Evolutionary conservation across 2,113 vertebrate species (phyloP).

Genomic region (Thinocorus orbignyianus): DNA sequence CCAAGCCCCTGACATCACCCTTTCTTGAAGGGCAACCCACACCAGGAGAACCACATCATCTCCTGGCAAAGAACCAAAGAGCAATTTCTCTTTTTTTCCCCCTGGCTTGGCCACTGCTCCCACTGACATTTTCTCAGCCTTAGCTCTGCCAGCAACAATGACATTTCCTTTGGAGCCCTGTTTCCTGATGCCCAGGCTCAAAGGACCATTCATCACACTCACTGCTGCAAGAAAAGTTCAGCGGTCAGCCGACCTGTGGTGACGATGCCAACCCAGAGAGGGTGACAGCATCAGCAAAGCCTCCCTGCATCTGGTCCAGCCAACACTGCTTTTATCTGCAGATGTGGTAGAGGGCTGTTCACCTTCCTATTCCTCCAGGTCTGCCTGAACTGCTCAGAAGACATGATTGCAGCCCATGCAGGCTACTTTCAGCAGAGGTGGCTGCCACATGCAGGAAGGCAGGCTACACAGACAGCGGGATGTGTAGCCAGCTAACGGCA

Average conservation of each 20-base stretch:
- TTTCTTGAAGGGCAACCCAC: background rate
- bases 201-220: fast-evolving
- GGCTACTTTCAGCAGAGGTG: background rate
- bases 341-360: background rate
- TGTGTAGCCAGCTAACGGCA: background rate
- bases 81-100: background rate
- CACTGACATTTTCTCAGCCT: background rate
- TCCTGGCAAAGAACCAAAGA: background rate
- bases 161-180: background rate
- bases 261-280: background rate
- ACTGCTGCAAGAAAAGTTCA: background rate
- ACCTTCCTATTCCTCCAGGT: background rate
- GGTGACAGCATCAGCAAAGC: background rate
- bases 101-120: background rate
- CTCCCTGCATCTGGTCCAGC: background rate
- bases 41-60: background rate
- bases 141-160: background rate
- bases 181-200: background rate
- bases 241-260: background rate
- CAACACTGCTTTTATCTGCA: background rate
- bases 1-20: background rate
- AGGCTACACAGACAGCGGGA: fast-evolving
- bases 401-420: fast-evolving
- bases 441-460: fast-evolving
- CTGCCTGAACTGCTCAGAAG: background rate